Evolutionary conservation across 2,113 vertebrate genomes (phyloP).

Genomic region (Corythoichthys haematopterus): DNA sequence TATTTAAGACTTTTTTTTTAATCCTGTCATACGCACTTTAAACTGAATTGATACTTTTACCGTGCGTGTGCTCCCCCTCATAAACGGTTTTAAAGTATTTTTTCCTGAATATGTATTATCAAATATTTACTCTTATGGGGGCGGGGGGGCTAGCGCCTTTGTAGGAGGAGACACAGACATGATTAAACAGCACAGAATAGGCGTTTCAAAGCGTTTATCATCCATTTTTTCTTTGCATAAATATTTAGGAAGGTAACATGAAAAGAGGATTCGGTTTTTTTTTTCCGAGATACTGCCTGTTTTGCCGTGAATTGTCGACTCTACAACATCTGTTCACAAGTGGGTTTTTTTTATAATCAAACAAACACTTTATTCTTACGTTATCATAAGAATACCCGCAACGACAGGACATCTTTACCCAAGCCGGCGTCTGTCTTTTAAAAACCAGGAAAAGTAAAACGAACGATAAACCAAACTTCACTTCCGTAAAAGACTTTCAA

Average conservation of each 20-base stretch:
- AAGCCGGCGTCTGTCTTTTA: background rate
- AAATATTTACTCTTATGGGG: too few relatives aligned
- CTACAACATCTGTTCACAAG: too few relatives aligned
- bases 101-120: too few relatives aligned
- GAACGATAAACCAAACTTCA: rapidly evolving
- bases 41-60: too few relatives aligned
- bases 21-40: too few relatives aligned
- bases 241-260: background rate
- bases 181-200: background rate
- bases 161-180: background rate
- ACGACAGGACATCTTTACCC: background rate
- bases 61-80: too few relatives aligned
- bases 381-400: background rate
- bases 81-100: too few relatives aligned
- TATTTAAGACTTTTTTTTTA: too few relatives aligned
- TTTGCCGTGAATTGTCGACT: background rate
- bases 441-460: background rate
- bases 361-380: too few relatives aligned
- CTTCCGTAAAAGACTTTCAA: conserved; percentile 21
- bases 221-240: background rate
- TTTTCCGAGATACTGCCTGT: background rate
- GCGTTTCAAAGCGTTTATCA: background rate
- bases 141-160: too few relatives aligned
- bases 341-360: background rate
- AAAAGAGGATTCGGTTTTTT: background rate